phyloP scores from a whole-genome alignment of 2,888 invertebrate genomes.

The Cacoxenus indagator region DNA sequence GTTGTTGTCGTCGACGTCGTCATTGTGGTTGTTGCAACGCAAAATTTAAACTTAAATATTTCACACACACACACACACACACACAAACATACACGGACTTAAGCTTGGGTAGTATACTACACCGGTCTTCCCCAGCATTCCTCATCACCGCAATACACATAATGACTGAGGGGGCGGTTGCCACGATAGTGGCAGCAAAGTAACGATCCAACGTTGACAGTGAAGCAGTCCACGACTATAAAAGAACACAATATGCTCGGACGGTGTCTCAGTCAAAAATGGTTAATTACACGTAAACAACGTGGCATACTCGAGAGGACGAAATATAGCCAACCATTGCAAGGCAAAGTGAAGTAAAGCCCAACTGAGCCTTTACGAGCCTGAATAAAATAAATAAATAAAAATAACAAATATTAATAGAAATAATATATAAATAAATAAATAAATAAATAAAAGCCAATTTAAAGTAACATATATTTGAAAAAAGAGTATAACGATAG shows the following conservation, averaged over 20 bases:
- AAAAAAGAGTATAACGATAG: no score
- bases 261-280: constrained; percentile 58
- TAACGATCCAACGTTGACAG: constrained; percentile 8
- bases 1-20: constrained; percentile 1
- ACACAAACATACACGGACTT: not conserved
- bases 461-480: no score
- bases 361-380: not conserved
- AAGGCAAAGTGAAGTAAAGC: not conserved
- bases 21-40: not conserved
- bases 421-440: not conserved
- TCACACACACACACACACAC: constrained; percentile 5
- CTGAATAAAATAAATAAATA: not conserved
- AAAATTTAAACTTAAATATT: constrained; percentile 16
- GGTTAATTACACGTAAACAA: constrained; percentile 53
- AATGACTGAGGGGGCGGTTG: no score
- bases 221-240: constrained; percentile 43
- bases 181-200: not conserved
- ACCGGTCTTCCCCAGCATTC: no score
- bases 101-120: no score
- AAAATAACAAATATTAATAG: not conserved
- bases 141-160: no score
- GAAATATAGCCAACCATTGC: not conserved
- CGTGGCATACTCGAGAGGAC: not conserved
- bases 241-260: constrained; percentile 47
- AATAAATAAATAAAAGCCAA: no score